Evolutionary conservation across 1,140 invertebrate genomes (phyloP).

Genomic region (Panagrolaimus sp.): DNA sequence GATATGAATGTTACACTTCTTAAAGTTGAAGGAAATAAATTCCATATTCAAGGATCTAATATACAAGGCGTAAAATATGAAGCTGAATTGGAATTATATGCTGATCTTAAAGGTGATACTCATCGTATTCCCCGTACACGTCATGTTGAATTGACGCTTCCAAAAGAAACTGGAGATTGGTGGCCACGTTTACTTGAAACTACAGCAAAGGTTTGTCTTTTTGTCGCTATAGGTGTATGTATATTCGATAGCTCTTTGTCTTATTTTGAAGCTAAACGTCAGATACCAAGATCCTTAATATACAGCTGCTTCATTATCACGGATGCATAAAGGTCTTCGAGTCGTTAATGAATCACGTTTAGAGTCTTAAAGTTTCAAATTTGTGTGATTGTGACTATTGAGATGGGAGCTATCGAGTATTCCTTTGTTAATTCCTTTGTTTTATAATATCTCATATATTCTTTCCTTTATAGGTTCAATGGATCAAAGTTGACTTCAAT

Average conservation of each 20-base stretch:
- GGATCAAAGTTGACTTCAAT: slow-evolving; percentile 92
- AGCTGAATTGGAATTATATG: slow-evolving; percentile 41
- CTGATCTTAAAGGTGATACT: slow-evolving; percentile 32
- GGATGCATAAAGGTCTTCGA: too few species aligned
- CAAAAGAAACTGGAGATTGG: slow-evolving; percentile 42
- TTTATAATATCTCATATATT: too few species aligned
- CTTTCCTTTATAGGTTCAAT: slow-evolving; percentile 71
- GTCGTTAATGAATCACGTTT: too few species aligned
- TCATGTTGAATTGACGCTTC: slow-evolving; percentile 41
- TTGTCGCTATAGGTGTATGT: neutral
- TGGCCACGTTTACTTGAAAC: slow-evolving; percentile 44
- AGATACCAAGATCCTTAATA: too few species aligned
- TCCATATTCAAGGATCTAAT: slow-evolving; percentile 44
- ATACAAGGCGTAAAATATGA: slow-evolving; percentile 35
- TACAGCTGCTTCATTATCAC: too few species aligned
- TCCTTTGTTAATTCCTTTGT: too few species aligned
- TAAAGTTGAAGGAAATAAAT: slow-evolving; percentile 41
- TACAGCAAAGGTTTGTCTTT: slow-evolving; percentile 31
- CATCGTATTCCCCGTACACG: slow-evolving; percentile 42
- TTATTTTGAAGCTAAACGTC: too few species aligned
- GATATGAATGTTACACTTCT: slow-evolving; percentile 47
- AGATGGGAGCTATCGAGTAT: too few species aligned
- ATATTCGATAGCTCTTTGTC: too few species aligned
- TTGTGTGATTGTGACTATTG: too few species aligned
- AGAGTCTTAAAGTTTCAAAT: too few species aligned